Evolutionary conservation across 2,113 vertebrate species (phyloP).

Genomic region (Cheirogaleus medius): DNA sequence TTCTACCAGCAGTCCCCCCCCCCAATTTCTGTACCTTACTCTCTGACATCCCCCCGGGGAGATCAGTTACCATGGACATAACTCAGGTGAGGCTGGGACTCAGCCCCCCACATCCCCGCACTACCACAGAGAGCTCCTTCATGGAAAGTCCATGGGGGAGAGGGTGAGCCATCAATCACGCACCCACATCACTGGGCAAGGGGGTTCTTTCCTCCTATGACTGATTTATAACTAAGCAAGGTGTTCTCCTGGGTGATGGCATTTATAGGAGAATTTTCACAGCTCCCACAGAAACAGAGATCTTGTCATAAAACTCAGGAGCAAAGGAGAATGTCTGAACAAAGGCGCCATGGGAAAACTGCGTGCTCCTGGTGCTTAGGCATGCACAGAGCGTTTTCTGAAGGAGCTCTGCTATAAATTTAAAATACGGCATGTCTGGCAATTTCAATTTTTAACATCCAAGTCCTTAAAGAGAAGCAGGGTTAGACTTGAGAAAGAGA

Average conservation of each 20-base stretch:
- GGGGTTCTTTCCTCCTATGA: background rate
- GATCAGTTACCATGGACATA: background rate
- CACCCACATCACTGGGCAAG: background rate
- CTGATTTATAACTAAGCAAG: constrained; percentile 5
- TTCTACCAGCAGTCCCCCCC: background rate
- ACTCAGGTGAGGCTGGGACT: background rate
- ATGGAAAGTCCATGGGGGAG: background rate
- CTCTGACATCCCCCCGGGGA: background rate
- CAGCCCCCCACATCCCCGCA: rapidly evolving
- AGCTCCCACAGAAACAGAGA: background rate
- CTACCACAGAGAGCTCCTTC: background rate
- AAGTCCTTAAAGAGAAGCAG: constrained; percentile 45
- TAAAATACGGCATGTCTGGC: constrained; percentile 37
- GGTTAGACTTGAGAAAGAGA: background rate
- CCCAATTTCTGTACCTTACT: background rate
- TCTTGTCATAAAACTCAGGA: constrained; percentile 19
- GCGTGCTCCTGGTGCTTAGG: background rate
- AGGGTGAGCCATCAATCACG: rapidly evolving
- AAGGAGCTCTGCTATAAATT: constrained; percentile 39
- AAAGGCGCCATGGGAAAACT: background rate
- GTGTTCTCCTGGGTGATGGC: constrained; percentile 25
- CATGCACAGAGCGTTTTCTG: constrained; percentile 26
- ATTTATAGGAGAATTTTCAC: background rate
- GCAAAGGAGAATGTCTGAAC: background rate
- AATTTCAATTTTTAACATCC: constrained; percentile 61